Base-by-base conservation (phyloP, 2,797 vertebrate species). In the Sebastes nivosus region DNA sequence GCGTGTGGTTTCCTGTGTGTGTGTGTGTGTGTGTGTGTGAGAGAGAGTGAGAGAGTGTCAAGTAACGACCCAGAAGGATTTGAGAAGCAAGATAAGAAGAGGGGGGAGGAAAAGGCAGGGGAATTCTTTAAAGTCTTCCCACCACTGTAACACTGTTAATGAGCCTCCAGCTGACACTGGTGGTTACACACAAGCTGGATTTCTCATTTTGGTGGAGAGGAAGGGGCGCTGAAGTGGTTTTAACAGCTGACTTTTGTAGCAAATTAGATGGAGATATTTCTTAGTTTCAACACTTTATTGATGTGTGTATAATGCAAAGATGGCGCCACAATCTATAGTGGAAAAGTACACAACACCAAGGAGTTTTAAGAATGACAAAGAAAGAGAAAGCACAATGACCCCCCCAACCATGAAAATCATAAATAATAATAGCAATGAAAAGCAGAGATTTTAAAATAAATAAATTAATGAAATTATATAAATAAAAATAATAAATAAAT, bases 141-240 rank as follows among this genome's bases (percentile, higher is more conserved):
- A 9, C 54, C 29, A 0, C 72, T 63, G 66, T 29, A 75, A 22
- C 58, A 38, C 73, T 58, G 30, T 61, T 80, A 63, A 81, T 57
- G 61, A 82, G 61, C 38, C 67, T 82, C 74, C 71, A 73, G 79
- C 69, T 61, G 66, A 73, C 72, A 61, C 1, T 20, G 22, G 4
- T 2, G 54, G 29, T 1, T 27, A 13, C 60, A 38, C 54, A 63
- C 65, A 54, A n/a, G 74, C 72, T 77, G 71, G 3, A 30, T 20
- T 78, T 78, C 69, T 87, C 80, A 75, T 84, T 42, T 36, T 24
- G n/a, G 32, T 22, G 20, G 25, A 4, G 22, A 13, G 9, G 22
- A 6, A 6, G 30, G 4, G 18, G 16, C 5, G 27, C 22, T 14
- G 25, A 24, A 25, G 75, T 42, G 57, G 27, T 36, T 80, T 80